Percentiles rank a stretch among this genome's conserved stretches.
These are phyloP conservation scores for Acrobasis consociella DNA, from an alignment of 2,888 invertebrate species.

Conservation along the genomic window DNA sequence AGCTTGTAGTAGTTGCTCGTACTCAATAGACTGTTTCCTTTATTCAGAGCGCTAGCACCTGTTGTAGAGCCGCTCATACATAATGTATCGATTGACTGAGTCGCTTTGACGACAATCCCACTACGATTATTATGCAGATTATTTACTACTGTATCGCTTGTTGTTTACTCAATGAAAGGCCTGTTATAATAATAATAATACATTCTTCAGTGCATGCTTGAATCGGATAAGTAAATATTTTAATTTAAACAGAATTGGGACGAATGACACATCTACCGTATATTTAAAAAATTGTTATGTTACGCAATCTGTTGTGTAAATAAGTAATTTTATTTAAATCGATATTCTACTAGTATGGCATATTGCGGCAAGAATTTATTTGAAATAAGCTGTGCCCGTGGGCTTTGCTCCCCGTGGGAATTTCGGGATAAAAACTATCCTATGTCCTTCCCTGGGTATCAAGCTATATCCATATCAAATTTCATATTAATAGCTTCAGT, in stretches of 20 bases:
- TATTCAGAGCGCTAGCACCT: slow-evolving; percentile 13
- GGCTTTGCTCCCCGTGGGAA: too few relatives aligned
- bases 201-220: background rate
- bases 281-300: background rate
- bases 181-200: background rate
- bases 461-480: too few relatives aligned
- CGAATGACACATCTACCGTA: background rate
- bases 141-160: slow-evolving; percentile 10
- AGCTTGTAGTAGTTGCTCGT: background rate
- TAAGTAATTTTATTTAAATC: background rate
- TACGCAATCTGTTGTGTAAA: background rate
- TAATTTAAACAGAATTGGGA: background rate
- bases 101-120: slow-evolving; percentile 14
- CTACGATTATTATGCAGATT: slow-evolving; percentile 16
- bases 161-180: slow-evolving; percentile 3
- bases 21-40: slow-evolving; percentile 6
- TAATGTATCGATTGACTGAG: slow-evolving; percentile 13
- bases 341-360: too few relatives aligned
- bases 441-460: too few relatives aligned
- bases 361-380: too few relatives aligned
- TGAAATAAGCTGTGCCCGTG: too few relatives aligned
- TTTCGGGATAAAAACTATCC: too few relatives aligned
- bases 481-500: too few relatives aligned
- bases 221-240: background rate
- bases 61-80: slow-evolving; percentile 12